A percentile compares a stretch with the other conserved stretches of the same genome.
Conservation (phyloP, 2,113 vertebrate species). For the Phycodurus eques region DNA sequence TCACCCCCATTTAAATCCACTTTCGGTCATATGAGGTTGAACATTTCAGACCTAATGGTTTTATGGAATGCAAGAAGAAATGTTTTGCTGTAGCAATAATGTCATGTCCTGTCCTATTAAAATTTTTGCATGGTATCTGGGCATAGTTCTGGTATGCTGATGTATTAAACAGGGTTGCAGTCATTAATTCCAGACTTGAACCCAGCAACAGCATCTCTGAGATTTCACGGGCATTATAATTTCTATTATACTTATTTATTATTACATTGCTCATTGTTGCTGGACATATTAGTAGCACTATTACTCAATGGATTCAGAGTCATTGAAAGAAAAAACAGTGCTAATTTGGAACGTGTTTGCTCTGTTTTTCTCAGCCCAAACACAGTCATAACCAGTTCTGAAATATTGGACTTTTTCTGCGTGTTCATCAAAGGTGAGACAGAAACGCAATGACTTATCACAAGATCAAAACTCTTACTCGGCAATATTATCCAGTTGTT, state of each 20-base stretch:
- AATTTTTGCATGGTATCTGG: not conserved
- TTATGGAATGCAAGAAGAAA: not conserved
- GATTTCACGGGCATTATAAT: slow-evolving; percentile 1
- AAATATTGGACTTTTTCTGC: not conserved
- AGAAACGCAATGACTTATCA: not conserved
- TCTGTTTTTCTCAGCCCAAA: not conserved
- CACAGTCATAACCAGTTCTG: not conserved
- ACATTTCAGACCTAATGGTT: not conserved
- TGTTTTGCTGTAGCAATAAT: not conserved
- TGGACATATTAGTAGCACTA: not conserved
- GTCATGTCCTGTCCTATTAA: not conserved
- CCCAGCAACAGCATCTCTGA: not conserved
- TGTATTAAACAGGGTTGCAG: not conserved
- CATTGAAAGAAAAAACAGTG: not conserved
- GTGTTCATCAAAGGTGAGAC: not conserved
- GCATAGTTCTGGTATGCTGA: not conserved
- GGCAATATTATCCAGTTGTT: not conserved
- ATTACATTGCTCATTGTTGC: not conserved
- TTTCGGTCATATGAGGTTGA: not conserved
- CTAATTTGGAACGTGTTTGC: not conserved
- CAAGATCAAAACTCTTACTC: not conserved
- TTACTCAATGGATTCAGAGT: not conserved
- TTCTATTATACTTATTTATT: not conserved
- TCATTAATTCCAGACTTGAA: not conserved
- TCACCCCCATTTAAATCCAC: not conserved